Conservation (phyloP, 2,797 vertebrate genomes). For the Onychomys torridus region DNA sequence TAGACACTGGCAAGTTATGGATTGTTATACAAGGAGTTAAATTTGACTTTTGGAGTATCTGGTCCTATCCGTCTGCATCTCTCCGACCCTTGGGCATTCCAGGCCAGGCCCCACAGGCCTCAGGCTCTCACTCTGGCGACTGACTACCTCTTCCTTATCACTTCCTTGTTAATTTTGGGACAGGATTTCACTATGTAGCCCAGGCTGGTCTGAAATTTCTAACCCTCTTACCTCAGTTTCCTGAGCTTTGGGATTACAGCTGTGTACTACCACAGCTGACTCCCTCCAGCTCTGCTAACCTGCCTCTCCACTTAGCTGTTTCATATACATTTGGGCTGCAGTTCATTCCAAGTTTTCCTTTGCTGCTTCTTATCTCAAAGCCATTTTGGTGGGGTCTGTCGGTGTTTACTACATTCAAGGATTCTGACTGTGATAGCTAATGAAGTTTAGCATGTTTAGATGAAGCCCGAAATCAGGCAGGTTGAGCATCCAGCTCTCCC, state of each 20-base stretch:
- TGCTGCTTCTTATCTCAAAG: conserved; percentile 15
- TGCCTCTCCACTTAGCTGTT: neutral
- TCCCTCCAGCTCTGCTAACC: neutral
- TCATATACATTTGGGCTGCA: neutral
- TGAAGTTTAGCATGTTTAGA: neutral
- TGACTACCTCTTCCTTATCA: neutral
- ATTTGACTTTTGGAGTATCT: conserved; percentile 26
- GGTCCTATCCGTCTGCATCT: neutral
- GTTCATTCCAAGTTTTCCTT: neutral
- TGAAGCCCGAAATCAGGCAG: neutral
- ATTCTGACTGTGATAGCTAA: neutral
- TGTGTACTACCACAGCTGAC: rapidly evolving
- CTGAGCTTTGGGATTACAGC: neutral
- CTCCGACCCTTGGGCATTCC: neutral
- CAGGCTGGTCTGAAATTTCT: neutral
- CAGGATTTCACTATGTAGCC: neutral
- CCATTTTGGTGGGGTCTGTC: neutral
- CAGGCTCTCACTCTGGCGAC: neutral
- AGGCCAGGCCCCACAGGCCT: neutral
- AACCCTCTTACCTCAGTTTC: neutral
- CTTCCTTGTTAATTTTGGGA: neutral
- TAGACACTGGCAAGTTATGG: neutral
- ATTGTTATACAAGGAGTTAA: neutral
- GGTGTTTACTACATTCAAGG: neutral
- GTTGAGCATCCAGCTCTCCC: neutral